Evolutionary conservation across 2,113 vertebrate genomes (phyloP).

Genomic region (Limanda limanda): DNA sequence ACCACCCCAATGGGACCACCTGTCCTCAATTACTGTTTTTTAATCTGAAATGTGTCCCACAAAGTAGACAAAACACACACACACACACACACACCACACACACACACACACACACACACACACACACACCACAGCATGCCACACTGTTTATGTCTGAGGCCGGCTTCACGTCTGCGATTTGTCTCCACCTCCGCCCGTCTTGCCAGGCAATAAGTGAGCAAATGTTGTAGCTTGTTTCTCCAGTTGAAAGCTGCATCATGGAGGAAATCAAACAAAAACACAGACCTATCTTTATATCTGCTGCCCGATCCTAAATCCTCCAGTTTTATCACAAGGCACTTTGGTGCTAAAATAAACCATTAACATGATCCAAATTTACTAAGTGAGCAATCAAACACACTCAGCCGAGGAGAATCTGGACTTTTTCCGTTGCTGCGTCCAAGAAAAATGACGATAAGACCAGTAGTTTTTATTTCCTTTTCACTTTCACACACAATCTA

Average conservation of each 20-base stretch:
- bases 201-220: conserved; percentile 14
- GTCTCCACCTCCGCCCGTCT: conserved; percentile 30
- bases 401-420: conserved; percentile 12
- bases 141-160: conserved; percentile 57
- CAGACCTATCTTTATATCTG: conserved; percentile 16
- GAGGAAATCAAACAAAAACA: conserved; percentile 12
- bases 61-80: conserved; percentile 1
- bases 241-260: conserved; percentile 13
- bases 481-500: conserved; percentile 24
- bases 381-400: conserved; percentile 23
- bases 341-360: conserved; percentile 28
- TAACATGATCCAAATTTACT: conserved; percentile 35
- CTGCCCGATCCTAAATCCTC: conserved; percentile 3
- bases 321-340: conserved; percentile 23
- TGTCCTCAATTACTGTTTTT: not conserved
- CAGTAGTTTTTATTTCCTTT: conserved; percentile 16
- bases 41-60: not conserved
- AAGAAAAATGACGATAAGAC: conserved; percentile 30
- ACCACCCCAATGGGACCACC: not conserved
- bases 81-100: conserved; percentile 42
- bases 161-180: conserved; percentile 63
- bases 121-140: conserved; percentile 32
- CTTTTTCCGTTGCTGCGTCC: conserved; percentile 42
- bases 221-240: conserved; percentile 30
- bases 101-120: conserved; percentile 12